phyloP scores from a whole-genome alignment of 35 echinoderm and acorn worm species.

The Strongylocentrotus purpuratus region DNA sequence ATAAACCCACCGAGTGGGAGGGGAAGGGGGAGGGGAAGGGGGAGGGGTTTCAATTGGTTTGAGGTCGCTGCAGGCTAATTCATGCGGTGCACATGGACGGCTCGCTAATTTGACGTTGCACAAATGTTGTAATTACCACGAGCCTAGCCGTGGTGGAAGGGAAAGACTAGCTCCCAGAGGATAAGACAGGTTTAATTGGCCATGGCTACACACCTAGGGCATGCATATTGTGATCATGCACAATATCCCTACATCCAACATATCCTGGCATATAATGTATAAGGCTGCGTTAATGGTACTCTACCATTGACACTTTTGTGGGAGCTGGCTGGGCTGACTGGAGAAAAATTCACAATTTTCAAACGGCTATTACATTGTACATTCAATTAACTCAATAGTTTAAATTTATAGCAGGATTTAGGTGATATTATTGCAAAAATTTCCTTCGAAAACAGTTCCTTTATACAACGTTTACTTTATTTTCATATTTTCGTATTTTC shows the following conservation, averaged over 20 bases:
- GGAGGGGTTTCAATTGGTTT: neutral
- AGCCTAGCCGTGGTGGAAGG: neutral
- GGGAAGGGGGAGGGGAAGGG: neutral
- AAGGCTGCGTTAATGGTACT: too few species aligned
- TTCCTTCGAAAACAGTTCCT: too few species aligned
- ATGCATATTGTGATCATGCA: neutral
- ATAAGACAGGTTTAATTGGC: neutral
- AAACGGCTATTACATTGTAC: too few species aligned
- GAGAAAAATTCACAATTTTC: too few species aligned
- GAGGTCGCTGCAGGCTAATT: neutral
- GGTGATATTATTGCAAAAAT: too few species aligned
- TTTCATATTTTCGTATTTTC: too few species aligned
- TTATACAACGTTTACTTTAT: too few species aligned
- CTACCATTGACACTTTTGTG: too few species aligned
- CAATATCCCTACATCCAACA: neutral
- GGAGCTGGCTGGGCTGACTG: too few species aligned
- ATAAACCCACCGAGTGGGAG: neutral
- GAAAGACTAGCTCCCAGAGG: neutral
- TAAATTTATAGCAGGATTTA: too few species aligned
- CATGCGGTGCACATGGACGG: neutral
- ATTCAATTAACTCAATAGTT: too few species aligned
- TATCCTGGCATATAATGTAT: too few species aligned
- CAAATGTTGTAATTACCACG: slow-evolving; percentile 4
- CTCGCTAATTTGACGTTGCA: neutral
- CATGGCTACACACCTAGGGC: neutral